Base-by-base conservation (phyloP, 2,888 invertebrate species). In the Allygus modestus region DNA sequence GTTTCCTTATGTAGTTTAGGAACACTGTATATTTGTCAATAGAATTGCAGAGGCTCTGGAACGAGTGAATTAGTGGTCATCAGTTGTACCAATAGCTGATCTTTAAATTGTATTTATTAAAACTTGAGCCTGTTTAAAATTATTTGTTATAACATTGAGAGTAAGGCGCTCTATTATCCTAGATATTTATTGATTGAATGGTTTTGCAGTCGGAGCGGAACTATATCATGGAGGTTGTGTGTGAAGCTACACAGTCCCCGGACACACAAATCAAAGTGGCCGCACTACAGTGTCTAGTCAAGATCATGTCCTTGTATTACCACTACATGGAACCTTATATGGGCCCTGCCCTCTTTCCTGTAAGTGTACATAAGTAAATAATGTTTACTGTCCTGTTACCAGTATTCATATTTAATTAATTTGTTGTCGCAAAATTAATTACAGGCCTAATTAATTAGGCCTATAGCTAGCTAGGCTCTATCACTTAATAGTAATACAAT, bases 281-380 rank as follows among this genome's bases (percentile, higher is more conserved):
- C 12, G 98, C 99, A 1, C 92, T 99, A 83, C 99, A 99, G 90
- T 99, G 99, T 92, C 93, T 99, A 89, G 99, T 97, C 87, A 98
- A 98, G 93, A 99, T 99, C 88, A 96, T 99, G 93, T 97, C 99
- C 0, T 93, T 99, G 2, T 99, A 99, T 91, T 99, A 99, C 90
- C 97, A 98, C 91, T 97, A 97, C 90, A 99, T 99, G 99, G 99
- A 99, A 90, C 96, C 97, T 17, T 99, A 99, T 90, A 99, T 99
- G 99, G 97, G 96, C 0, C 97, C 96, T 89, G 99, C 99, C 17
- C 92, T 99, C 23, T 99, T 99, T 91, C 98, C 99, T 37, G 94
- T 94, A 90, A 91, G 92, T 91, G n/a, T 85, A 84, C 15, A 15
- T n/a, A n/a, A n/a, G n/a, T n/a, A n/a, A n/a, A n/a, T n/a, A n/a